Evolutionary conservation across 2,797 vertebrate genomes (phyloP).

Genomic region (Microctenopoma stevenorrisi): DNA sequence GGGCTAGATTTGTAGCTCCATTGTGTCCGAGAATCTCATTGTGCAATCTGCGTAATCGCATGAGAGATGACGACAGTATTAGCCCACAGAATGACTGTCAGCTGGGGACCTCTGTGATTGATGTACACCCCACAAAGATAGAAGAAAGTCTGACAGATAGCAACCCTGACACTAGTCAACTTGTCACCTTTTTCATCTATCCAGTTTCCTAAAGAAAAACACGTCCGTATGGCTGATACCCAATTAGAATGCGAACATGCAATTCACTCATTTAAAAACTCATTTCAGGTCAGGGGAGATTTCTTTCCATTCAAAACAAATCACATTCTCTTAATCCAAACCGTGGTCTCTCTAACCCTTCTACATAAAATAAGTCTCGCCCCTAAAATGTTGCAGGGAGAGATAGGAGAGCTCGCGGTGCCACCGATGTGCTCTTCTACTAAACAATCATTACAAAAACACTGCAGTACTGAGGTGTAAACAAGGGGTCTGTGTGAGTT

Average conservation of each 20-base stretch:
- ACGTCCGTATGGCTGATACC: constrained; percentile 52
- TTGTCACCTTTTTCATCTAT: constrained; percentile 68
- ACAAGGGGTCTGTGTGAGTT: constrained; percentile 72
- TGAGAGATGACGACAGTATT: constrained; percentile 76
- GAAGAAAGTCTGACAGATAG: constrained; percentile 73
- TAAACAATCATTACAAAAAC: constrained; percentile 74
- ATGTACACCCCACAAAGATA: constrained; percentile 64
- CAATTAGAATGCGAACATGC: constrained; percentile 68
- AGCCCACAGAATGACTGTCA: constrained; percentile 70
- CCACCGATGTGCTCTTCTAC: constrained; percentile 62
- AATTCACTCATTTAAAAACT: constrained; percentile 62
- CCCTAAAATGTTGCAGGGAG: constrained; percentile 71
- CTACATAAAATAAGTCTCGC: constrained; percentile 65
- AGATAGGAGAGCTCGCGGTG: constrained; percentile 76
- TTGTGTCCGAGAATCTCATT: constrained; percentile 76
- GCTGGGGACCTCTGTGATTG: constrained; percentile 68
- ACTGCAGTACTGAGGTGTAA: constrained; percentile 70
- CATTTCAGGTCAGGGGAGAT: constrained; percentile 67
- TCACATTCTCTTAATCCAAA: constrained; percentile 66
- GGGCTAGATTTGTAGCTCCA: constrained; percentile 66
- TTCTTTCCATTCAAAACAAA: constrained; percentile 67
- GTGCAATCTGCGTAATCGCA: constrained; percentile 69
- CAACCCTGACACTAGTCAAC: constrained; percentile 69
- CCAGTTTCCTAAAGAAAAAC: constrained; percentile 52
- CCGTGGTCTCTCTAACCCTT: constrained; percentile 57